Conservation (phyloP, 1,140 invertebrate species). For the Carposina sasakii region DNA sequence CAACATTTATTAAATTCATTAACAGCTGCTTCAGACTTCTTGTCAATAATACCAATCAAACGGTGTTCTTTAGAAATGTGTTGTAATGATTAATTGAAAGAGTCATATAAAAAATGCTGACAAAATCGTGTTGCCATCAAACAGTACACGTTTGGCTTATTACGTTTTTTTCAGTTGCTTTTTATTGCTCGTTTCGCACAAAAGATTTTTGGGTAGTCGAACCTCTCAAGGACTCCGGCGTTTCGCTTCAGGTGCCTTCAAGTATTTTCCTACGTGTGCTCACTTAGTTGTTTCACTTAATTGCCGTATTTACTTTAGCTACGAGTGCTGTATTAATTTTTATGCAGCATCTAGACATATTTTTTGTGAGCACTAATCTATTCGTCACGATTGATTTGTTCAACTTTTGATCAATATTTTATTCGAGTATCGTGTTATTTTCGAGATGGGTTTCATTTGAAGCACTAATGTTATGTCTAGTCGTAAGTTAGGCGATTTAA, state of each 20-base stretch:
- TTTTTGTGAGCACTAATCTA: constrained; percentile 23
- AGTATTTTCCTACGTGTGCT: background rate
- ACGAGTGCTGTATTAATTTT: constrained; percentile 8
- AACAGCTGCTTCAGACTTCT: constrained; percentile 17
- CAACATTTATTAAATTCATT: no score
- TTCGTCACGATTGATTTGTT: constrained; percentile 28
- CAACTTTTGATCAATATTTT: constrained; percentile 24
- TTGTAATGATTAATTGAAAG: constrained; percentile 40
- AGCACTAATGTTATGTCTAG: no score
- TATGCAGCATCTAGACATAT: constrained; percentile 21
- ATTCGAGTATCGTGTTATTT: constrained; percentile 23
- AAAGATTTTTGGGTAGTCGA: constrained; percentile 49
- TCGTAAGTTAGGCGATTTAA: constrained; percentile 50
- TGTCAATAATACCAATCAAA: constrained; percentile 31
- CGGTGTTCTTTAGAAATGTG: constrained; percentile 26
- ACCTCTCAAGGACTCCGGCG: constrained; percentile 54
- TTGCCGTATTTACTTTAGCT: background rate
- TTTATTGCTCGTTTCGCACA: constrained; percentile 37
- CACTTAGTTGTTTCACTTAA: background rate
- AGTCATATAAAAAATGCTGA: constrained; percentile 43
- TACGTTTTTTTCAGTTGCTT: constrained; percentile 40
- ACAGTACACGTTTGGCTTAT: constrained; percentile 33
- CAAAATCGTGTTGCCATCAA: constrained; percentile 45
- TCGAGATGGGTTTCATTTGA: constrained; percentile 24
- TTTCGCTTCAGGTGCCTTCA: constrained; percentile 50